Conservation (phyloP, 2,113 vertebrate species). For the Siphamia tubifer region DNA sequence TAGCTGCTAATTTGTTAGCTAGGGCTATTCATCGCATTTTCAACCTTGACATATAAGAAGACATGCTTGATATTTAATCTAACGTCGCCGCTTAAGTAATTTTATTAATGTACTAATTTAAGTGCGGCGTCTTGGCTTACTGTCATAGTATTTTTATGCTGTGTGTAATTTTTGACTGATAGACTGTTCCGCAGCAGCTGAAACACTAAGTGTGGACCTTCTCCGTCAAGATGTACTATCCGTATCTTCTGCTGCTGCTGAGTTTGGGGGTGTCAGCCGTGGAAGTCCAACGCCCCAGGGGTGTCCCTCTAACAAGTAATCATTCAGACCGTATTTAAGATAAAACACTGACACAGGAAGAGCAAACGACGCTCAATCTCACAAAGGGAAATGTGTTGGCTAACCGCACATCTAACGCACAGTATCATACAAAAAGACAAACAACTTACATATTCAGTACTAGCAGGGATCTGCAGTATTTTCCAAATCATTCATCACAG, state of each 20-base stretch:
- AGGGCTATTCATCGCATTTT: background rate
- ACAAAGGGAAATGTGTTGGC: too few relatives aligned
- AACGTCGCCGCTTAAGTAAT: background rate
- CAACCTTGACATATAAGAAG: background rate
- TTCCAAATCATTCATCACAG: too few relatives aligned
- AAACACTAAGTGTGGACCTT: background rate
- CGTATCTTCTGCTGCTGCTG: conserved; percentile 51
- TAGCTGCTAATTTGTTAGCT: conserved; percentile 17
- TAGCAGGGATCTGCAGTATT: too few relatives aligned
- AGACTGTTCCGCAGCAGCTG: background rate
- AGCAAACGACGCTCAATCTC: too few relatives aligned
- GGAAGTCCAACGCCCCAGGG: conserved; percentile 88
- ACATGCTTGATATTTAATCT: background rate
- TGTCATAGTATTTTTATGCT: background rate
- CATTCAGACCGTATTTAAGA: background rate
- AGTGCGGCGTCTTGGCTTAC: background rate
- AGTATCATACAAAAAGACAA: too few relatives aligned
- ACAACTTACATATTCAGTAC: too few relatives aligned
- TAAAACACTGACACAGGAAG: too few relatives aligned
- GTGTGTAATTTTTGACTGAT: background rate
- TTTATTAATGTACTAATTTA: too few relatives aligned
- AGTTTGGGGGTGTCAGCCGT: conserved; percentile 70
- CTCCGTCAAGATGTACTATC: conserved; percentile 48
- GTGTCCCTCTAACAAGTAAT: conserved; percentile 88
- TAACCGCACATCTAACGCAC: too few relatives aligned